Evolutionary conservation across 2,797 vertebrate genomes (phyloP).

Genomic region (Eospalax fontanierii): DNA sequence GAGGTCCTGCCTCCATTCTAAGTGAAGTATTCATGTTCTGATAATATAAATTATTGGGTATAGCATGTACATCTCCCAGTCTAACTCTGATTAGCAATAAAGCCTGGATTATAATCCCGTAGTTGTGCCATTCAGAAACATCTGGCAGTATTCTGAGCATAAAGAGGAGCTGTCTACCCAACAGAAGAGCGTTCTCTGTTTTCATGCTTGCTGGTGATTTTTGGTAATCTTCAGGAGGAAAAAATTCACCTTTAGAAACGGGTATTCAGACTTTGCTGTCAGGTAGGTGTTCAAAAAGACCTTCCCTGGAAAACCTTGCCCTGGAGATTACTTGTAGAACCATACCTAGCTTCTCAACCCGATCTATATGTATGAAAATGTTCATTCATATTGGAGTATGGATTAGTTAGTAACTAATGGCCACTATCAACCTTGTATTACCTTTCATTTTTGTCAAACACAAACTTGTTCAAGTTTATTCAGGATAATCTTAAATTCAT

Average conservation of each 20-base stretch:
- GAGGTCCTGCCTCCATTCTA: not conserved
- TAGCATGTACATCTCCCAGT: not conserved
- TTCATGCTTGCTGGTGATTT: not conserved
- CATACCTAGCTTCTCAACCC: not conserved
- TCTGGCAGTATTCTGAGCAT: too few species aligned
- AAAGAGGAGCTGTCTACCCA: not conserved
- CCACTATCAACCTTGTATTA: not conserved
- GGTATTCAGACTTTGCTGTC: not conserved
- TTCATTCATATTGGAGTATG: not conserved
- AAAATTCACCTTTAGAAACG: not conserved
- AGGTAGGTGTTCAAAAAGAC: not conserved
- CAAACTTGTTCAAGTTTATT: not conserved
- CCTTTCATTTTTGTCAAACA: not conserved
- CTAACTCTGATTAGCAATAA: not conserved
- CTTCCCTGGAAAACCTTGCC: not conserved
- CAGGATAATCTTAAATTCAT: not conserved
- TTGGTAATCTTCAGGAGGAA: not conserved
- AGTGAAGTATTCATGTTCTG: not conserved
- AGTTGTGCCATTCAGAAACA: not conserved
- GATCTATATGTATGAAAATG: not conserved
- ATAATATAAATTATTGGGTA: not conserved
- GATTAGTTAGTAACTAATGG: not conserved
- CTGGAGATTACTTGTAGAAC: rapidly evolving
- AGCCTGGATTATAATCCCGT: not conserved
- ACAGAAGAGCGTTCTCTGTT: not conserved